Base-by-base conservation (phyloP, 2,797 vertebrate genomes). In the Buphagus erythrorhynchus region DNA sequence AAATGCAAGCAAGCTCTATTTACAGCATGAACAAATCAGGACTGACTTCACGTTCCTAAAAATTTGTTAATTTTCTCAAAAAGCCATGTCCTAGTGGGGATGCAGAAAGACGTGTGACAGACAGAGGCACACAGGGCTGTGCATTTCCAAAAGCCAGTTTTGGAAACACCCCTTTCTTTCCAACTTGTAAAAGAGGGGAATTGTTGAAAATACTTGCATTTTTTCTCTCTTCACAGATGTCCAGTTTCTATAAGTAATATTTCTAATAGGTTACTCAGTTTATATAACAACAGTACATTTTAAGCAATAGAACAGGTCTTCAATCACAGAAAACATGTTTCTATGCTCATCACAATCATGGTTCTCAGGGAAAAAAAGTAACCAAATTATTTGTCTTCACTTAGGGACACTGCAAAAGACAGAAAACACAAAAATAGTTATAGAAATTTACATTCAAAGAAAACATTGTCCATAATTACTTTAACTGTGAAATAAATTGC, bases 371-470 rank as follows among this genome's bases (percentile, higher is more conserved):
- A 17, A 86, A 94, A 92, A 46, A 26, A 2, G 6, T 61, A 74
- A n/a, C 33, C 29, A 49, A 81, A 46, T 33, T 21, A 49, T 88
- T 93, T 67, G 9, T 43, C 52, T 90, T 85, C 21, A 5, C 29
- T 45, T 52, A 69, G 48, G 13, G 35, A 57, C 4, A 17, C 6
- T 35, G 42, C 6, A 54, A 75, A 81, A 46, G 13, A 59, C 13
- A 40, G 16, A 31, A 0, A 5, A 74, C 11, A 49, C 4, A 58
- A 3, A 52, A 9, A 22, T 2, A 42, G 2, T 11, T 10, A 38
- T 2, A 59, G 62, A 87, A 85, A 51, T 72, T 25, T 36, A 57
- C 11, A 12, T 89, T 61, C 16, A 52, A 21, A 29, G 29, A 72
- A 81, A 84, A n/a, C 1, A 59, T 79, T 74, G 20, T 45, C 10